phyloP scores from a whole-genome alignment of 1,140 invertebrate species.

The Microvelia longipes region DNA sequence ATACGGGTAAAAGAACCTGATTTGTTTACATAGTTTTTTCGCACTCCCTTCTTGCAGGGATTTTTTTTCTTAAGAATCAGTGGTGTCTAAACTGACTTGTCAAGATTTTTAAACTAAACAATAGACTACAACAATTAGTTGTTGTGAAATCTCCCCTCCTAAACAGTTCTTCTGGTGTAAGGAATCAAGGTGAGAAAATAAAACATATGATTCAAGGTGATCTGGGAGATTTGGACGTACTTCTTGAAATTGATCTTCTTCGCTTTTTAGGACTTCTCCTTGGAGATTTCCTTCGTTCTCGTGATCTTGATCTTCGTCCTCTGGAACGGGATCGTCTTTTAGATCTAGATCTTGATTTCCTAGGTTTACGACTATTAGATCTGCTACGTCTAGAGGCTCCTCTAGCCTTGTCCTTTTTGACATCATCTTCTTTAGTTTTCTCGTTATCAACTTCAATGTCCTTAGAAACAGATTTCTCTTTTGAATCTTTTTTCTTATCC shows the following conservation, averaged over 20 bases:
- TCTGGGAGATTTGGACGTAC: background rate
- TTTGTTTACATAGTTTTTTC: too few relatives aligned
- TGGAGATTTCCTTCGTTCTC: background rate
- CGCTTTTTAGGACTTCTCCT: background rate
- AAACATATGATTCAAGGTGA: background rate
- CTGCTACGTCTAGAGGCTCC: background rate
- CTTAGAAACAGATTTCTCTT: slow-evolving; percentile 5
- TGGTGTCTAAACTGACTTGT: too few relatives aligned
- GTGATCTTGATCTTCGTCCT: background rate
- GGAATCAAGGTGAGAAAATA: too few relatives aligned
- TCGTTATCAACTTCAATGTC: background rate
- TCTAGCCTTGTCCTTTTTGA: background rate
- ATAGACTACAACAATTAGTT: too few relatives aligned
- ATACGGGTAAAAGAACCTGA: too few relatives aligned
- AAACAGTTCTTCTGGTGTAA: too few relatives aligned
- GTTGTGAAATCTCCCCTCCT: too few relatives aligned
- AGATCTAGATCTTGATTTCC: background rate
- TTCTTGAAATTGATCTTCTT: background rate
- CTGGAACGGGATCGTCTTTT: background rate
- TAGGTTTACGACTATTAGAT: background rate
- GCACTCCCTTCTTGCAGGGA: too few relatives aligned
- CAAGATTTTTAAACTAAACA: too few relatives aligned
- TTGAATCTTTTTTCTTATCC: slow-evolving; percentile 23
- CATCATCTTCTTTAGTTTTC: background rate
- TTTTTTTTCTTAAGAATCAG: too few relatives aligned